phyloP scores from a whole-genome alignment of 2,113 vertebrate species.

The Dicentrarchus labrax region DNA sequence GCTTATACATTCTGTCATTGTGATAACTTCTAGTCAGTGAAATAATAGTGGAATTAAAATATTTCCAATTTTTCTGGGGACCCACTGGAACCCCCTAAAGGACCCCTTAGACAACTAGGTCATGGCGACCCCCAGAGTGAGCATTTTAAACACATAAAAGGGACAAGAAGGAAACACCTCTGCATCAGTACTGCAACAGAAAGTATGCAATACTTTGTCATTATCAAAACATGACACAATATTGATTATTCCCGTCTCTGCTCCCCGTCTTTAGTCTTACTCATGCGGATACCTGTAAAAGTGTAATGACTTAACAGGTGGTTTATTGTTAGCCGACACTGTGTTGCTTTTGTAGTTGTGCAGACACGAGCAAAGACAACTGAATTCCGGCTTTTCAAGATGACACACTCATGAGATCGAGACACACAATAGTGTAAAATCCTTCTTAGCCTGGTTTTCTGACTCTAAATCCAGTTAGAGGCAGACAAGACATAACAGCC shows the following conservation, averaged over 20 bases:
- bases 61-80: too few relatives aligned
- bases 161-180: neutral
- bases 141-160: neutral
- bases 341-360: conserved; percentile 7
- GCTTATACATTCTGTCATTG: too few relatives aligned
- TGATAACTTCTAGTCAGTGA: too few relatives aligned
- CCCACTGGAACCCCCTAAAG: too few relatives aligned
- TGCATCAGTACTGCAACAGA: neutral
- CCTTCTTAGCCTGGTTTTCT: conserved; percentile 60
- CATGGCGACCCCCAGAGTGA: neutral
- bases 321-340: neutral
- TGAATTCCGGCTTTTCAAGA: conserved; percentile 17
- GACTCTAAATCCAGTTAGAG: conserved; percentile 59
- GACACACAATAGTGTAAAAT: conserved; percentile 54
- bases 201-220: neutral
- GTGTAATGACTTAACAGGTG: neutral
- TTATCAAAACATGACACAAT: neutral
- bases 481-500: conserved; percentile 24
- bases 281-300: neutral
- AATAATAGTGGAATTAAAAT: too few relatives aligned
- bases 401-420: conserved; percentile 43
- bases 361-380: conserved; percentile 6
- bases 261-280: neutral
- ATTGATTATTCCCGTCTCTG: neutral
- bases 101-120: neutral